Evolutionary conservation across 2,888 invertebrate species (phyloP).

Genomic region (Eucriotettix oculatus): DNA sequence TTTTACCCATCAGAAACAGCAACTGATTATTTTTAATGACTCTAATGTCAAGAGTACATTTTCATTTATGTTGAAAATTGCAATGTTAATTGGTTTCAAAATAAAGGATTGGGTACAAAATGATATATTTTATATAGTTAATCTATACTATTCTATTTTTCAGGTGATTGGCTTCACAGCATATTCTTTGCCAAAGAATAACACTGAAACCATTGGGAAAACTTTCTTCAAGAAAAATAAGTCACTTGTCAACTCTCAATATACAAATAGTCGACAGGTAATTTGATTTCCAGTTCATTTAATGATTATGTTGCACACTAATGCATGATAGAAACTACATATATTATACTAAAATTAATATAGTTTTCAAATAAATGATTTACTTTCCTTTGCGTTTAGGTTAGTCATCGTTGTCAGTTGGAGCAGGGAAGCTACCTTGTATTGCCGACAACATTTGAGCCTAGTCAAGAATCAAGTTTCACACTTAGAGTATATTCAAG

Average conservation of each 20-base stretch:
- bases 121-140: neutral
- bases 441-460: conserved; percentile 82
- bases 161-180: conserved; percentile 72
- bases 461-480: conserved; percentile 77
- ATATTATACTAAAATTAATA: too few species aligned
- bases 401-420: conserved; percentile 55
- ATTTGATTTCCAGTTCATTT: conserved; percentile 16
- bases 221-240: conserved; percentile 73
- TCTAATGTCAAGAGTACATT: too few species aligned
- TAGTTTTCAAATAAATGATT: too few species aligned
- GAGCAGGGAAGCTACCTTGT: conserved; percentile 70
- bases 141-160: conserved; percentile 4
- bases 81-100: too few species aligned
- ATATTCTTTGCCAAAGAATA: conserved; percentile 53
- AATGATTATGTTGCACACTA: neutral
- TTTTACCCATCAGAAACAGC: too few species aligned
- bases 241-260: conserved; percentile 74
- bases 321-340: too few species aligned
- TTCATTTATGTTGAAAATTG: too few species aligned
- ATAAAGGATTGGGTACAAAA: too few species aligned
- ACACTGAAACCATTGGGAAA: conserved; percentile 59
- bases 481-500: conserved; percentile 67
- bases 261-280: conserved; percentile 82
- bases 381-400: conserved; percentile 18
- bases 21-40: too few species aligned